Evolutionary conservation across 2,888 invertebrate species (phyloP).

Genomic region (Pseudeuparius sepicola): DNA sequence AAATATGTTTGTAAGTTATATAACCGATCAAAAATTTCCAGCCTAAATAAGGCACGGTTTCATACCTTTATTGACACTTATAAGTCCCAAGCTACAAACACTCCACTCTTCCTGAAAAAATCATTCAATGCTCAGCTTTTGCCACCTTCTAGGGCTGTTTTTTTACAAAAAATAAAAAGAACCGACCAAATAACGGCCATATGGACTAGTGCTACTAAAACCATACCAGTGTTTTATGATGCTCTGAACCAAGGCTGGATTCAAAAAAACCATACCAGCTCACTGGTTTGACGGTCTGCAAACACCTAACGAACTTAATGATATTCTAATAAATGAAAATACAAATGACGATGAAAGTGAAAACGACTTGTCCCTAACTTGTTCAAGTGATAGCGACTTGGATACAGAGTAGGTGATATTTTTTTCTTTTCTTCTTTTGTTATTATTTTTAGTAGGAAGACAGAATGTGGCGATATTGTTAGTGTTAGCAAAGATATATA

Average conservation of each 20-base stretch:
- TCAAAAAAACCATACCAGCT: background rate
- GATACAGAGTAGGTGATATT: too few species aligned
- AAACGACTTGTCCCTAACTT: constrained; percentile 3
- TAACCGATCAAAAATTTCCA: background rate
- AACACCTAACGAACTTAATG: constrained; percentile 4
- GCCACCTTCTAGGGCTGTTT: background rate
- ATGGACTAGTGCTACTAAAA: constrained; percentile 2
- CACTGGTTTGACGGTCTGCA: constrained; percentile 3
- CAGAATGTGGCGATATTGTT: too few species aligned
- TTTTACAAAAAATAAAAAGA: constrained; percentile 2
- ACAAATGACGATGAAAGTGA: too few species aligned
- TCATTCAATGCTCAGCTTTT: constrained; percentile 6
- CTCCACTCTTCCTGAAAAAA: constrained; percentile 6
- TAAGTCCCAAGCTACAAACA: background rate
- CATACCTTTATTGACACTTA: constrained; percentile 4
- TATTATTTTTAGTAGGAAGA: too few species aligned
- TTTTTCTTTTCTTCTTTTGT: too few species aligned
- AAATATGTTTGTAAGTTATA: constrained; percentile 5
- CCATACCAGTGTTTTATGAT: background rate
- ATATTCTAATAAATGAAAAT: too few species aligned
- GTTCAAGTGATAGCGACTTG: constrained; percentile 2
- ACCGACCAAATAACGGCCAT: constrained; percentile 6
- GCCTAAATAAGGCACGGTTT: constrained; percentile 1
- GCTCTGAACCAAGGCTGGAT: constrained; percentile 1
- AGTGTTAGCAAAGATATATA: too few species aligned